Evolutionary conservation across 2,797 vertebrate genomes (phyloP).

Genomic region (Lutra lutra): DNA sequence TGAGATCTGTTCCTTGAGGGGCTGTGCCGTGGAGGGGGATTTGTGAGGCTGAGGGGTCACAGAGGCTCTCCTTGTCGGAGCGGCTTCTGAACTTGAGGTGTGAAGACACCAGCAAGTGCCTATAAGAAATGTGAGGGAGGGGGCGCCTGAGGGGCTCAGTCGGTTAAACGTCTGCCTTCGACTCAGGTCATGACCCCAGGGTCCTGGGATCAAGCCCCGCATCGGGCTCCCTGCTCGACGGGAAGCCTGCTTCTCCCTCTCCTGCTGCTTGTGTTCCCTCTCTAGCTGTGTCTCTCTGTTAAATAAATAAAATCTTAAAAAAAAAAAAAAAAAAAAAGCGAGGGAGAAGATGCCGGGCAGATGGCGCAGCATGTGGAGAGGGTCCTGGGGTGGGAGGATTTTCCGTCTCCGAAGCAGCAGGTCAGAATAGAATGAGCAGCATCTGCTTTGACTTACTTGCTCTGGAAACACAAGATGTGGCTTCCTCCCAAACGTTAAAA

Average conservation of each 20-base stretch:
- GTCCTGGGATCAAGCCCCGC: too few species aligned
- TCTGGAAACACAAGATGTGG: background rate
- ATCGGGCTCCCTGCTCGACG: too few species aligned
- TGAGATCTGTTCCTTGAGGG: background rate
- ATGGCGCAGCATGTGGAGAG: background rate
- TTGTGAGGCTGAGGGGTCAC: background rate
- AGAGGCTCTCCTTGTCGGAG: background rate
- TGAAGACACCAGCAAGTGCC: background rate
- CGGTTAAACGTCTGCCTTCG: too few species aligned
- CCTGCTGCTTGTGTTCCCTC: too few species aligned
- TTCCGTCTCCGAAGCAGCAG: background rate
- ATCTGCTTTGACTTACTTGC: background rate
- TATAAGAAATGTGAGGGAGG: background rate
- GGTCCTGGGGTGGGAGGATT: background rate
- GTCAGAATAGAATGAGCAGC: background rate
- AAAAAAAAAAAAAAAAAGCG: too few species aligned
- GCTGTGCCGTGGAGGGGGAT: background rate
- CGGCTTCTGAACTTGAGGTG: background rate
- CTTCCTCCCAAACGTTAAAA: background rate
- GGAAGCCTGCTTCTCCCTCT: too few species aligned
- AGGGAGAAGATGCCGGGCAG: background rate
- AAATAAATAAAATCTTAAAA: too few species aligned
- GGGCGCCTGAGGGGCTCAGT: too few species aligned
- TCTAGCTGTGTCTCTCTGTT: too few species aligned
- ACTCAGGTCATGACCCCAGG: too few species aligned